Evolutionary conservation across 2,113 vertebrate species (phyloP).

Genomic region (Passer domesticus): DNA sequence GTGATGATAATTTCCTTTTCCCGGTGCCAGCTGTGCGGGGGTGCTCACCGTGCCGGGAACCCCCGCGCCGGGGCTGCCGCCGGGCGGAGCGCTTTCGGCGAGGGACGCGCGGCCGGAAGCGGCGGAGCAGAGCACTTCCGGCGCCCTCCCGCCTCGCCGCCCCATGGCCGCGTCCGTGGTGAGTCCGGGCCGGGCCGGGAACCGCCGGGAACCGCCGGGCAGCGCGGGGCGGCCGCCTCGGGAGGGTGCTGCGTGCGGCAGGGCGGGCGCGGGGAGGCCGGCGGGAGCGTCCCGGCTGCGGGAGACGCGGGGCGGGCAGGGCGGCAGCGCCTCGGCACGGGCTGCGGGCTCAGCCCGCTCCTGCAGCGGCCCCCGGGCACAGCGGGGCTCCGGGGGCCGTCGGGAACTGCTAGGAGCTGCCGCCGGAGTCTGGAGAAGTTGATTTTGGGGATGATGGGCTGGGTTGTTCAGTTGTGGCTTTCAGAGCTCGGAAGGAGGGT

Average conservation of each 20-base stretch:
- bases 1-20: background rate
- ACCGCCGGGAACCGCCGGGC: background rate
- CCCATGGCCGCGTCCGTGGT: conserved; percentile 27
- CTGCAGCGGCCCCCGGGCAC: fast-evolving
- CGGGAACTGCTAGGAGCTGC: fast-evolving
- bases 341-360: background rate
- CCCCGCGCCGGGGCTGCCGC: background rate
- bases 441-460: background rate
- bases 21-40: background rate
- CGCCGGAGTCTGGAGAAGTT: no score
- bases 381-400: background rate
- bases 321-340: background rate
- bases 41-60: fast-evolving
- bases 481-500: background rate
- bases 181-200: background rate
- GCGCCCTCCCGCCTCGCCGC: background rate
- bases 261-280: no score
- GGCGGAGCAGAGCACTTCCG: background rate
- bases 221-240: background rate
- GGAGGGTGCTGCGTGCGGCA: background rate
- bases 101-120: background rate
- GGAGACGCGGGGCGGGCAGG: background rate
- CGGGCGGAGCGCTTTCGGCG: background rate
- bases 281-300: background rate
- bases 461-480: fast-evolving